Base-by-base conservation (phyloP, 2,797 vertebrate species). In the Fistularia tabacaria region DNA sequence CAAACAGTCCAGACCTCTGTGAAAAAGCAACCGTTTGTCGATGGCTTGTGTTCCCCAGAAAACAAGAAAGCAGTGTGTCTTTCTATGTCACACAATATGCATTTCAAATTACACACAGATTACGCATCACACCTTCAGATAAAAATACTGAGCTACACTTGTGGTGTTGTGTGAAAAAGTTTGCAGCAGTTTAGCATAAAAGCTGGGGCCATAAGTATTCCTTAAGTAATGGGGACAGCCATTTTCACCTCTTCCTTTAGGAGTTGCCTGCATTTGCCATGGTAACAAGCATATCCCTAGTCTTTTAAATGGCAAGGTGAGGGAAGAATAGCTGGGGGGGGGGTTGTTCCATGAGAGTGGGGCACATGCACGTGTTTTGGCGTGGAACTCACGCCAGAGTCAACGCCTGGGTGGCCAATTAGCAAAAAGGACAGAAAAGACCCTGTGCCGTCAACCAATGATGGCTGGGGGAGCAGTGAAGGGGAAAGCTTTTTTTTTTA, bases 341-440 rank as follows among this genome's bases (percentile, higher is more conserved):
- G 38, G 45, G 59, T 2, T 2, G 25, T 64, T 83, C 56, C 61
- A 79, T 62, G 64, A 73, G 78, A 78, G 67, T 7, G 45, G 62
- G 80, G 39, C 62, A 78, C 73, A 69, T 80, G 74, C 76, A 81
- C 77, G 62, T 81, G 85, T 85, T 84, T 79, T 59, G 64, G 78
- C 73, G 62, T 78, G 76, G 73, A 80, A 77, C 77, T 79, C 68
- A 77, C 36, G 76, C 80, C 83, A 77, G 76, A 88, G 82, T 85
- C 80, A 86, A 88, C 72, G 82, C 88, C 80, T 91, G 90, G 90
- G 91, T 91, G 89, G 90, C 90, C 90, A 91, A 91, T 91, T 91
- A 92, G 86, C 83, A 81, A 86, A 81, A 85, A 75, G 71, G 73
- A 84, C 81, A 84, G 79, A 88, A 91, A 90, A 84, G 79, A 74